Percentiles rank a stretch among this genome's conserved stretches.
Evolutionary conservation across 1,140 invertebrate species (phyloP).

Genomic region (Pemphigus obesinymphae): DNA sequence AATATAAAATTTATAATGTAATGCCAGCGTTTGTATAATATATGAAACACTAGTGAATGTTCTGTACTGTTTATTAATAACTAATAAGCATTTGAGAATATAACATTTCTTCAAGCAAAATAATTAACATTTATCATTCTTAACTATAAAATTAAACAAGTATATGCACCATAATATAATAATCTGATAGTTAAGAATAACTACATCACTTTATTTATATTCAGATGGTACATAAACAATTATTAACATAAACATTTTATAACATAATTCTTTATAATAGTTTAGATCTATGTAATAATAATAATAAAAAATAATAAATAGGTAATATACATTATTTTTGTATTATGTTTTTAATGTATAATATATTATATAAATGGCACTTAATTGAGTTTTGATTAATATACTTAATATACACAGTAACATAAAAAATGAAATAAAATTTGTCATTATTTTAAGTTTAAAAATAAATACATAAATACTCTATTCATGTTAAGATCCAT

Average conservation of each 20-base stretch:
- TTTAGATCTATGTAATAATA: background rate
- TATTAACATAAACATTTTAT: background rate
- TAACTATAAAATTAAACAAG: background rate
- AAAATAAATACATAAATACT: background rate
- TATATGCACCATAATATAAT: conserved; percentile 8
- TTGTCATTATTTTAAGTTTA: background rate
- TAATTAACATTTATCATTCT: background rate
- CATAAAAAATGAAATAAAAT: background rate
- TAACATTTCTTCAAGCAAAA: background rate
- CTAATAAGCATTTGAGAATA: background rate
- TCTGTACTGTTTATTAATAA: background rate
- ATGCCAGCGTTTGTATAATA: background rate
- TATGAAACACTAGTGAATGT: background rate
- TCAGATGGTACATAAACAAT: background rate
- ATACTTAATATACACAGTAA: background rate
- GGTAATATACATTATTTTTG: background rate
- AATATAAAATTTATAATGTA: conserved; percentile 7
- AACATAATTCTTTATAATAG: background rate
- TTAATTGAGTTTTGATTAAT: background rate
- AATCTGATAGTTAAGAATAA: background rate
- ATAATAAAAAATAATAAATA: too few relatives aligned
- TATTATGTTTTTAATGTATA: background rate
- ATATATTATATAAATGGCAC: background rate
- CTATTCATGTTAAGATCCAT: too few relatives aligned
- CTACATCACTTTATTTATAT: background rate